Evolutionary conservation across 2,797 vertebrate genomes (phyloP), one percentile per base, ranked within the genome.

Genomic region (Simalia tracyae): DNA sequence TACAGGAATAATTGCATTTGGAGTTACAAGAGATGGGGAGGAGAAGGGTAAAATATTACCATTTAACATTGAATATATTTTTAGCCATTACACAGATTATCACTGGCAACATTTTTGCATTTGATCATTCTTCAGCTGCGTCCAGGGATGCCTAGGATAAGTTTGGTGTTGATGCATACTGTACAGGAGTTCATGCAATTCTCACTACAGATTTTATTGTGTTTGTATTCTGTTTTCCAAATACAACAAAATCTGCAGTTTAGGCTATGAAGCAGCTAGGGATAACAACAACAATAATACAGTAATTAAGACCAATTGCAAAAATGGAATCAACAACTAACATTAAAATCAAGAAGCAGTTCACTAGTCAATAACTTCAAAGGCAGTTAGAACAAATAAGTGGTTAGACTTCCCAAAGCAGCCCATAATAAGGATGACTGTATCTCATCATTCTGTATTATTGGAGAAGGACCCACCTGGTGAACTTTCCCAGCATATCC

Each of bases 221-320:
- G 63, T 54, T 54, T 61, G 61, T 26, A 81, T 91, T 31, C n/a
- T 11, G n/a, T 60, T 81, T 91, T 91, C 88, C 57, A 88, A 61
- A 88, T 42, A 42, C 42, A 42, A 42, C 42, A 42, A 42, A 42
- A 42, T 42, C 42, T 42, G 42, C 42, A 42, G 42, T 42, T 42
- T 42, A 42, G 42, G 42, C 3, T 42, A 42, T 42, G 54, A 91
- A 56, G 17, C 88, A 24, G 15, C 28, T 54, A 46, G 11, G 24
- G 63, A 54, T 54, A 57, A 66, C 86, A 87, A 10, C 63, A 87
- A 36, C 3, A 31, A 56, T 81, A 50, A 61, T 50, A 24, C 46
- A 66, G 15, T 17, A 60, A 87, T 61, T 91, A 63, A 87, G n/a
- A n/a, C 26, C 26, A 72, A 72, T 60, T 42, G 17, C 9, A 72